Conservation (phyloP, 2,113 vertebrate genomes). For the Columbina picui region DNA sequence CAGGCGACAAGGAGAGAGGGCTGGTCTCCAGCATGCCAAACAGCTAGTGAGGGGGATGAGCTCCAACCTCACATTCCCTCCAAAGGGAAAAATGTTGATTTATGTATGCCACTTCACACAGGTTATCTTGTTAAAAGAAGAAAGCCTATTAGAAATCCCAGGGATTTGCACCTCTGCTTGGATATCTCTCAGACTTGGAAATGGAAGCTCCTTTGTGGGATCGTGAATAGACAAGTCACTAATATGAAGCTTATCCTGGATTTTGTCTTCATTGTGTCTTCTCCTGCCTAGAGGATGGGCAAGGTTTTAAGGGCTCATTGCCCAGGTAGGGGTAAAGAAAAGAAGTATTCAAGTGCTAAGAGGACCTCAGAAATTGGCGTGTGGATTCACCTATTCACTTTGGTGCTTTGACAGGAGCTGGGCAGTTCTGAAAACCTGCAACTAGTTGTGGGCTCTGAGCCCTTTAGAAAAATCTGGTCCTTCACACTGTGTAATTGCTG, state of each 20-base stretch:
- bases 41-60: not conserved
- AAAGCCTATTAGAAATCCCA: not conserved
- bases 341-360: not conserved
- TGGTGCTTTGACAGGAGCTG: not conserved
- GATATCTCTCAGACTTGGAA: not conserved
- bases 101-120: not conserved
- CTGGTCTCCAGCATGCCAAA: not conserved
- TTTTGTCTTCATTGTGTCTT: conserved; percentile 1
- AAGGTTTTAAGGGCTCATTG: not conserved
- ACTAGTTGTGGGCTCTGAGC: not conserved
- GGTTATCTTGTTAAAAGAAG: not conserved
- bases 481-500: not conserved
- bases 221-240: not conserved
- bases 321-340: not conserved
- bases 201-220: not conserved
- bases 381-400: not conserved
- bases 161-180: not conserved
- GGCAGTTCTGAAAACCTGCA: not conserved
- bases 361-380: not conserved
- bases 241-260: not conserved
- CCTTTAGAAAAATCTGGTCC: not conserved
- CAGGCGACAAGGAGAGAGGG: not conserved
- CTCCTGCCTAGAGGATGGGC: not conserved
- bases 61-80: not conserved
- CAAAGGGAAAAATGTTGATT: not conserved